Evolutionary conservation across 2,113 vertebrate genomes (phyloP).

Genomic region (Phrynosoma platyrhinos): DNA sequence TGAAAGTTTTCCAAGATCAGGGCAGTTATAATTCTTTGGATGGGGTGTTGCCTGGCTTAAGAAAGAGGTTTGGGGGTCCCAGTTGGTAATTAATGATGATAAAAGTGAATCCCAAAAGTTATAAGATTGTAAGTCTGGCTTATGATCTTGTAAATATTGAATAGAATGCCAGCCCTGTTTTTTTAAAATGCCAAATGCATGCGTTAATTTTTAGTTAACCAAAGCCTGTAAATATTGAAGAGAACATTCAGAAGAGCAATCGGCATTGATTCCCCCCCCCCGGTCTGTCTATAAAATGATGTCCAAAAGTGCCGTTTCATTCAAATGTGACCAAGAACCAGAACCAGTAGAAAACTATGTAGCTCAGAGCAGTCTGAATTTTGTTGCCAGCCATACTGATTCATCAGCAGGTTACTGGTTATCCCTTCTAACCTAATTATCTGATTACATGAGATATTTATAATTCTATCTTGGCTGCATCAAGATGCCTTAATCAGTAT

Average conservation of each 20-base stretch:
- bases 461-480: background rate
- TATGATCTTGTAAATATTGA: too few relatives aligned
- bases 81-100: too few relatives aligned
- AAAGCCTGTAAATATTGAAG: background rate
- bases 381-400: background rate
- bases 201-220: background rate
- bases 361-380: background rate
- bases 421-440: background rate
- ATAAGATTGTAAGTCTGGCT: too few relatives aligned
- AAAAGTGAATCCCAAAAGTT: too few relatives aligned
- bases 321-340: background rate
- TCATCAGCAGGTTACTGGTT: background rate
- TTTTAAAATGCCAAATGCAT: background rate
- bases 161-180: too few relatives aligned
- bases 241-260: background rate
- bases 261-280: background rate
- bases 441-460: background rate
- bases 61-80: too few relatives aligned
- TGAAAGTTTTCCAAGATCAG: too few relatives aligned
- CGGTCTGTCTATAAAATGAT: background rate
- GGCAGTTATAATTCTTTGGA: too few relatives aligned
- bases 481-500: background rate
- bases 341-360: background rate
- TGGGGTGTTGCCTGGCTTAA: too few relatives aligned
- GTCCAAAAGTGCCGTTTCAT: background rate